Conservation (phyloP, 2,888 invertebrate species). For the Aphodius granarius region DNA sequence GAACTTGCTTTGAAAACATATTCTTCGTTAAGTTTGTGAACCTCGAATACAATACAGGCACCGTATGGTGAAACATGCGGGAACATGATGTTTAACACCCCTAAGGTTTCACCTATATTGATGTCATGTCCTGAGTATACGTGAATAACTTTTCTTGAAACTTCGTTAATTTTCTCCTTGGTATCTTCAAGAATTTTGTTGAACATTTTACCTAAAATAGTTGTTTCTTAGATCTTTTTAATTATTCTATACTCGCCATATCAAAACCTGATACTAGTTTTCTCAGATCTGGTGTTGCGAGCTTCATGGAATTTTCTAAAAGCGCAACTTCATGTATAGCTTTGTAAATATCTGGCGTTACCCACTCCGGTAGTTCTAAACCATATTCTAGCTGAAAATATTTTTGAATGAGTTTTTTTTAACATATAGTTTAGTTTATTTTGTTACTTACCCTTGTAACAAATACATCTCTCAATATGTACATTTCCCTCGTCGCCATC, state of each 20-base stretch:
- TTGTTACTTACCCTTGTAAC: conserved; percentile 37
- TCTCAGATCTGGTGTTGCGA: conserved; percentile 70
- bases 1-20: conserved; percentile 15
- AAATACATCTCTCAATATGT: background rate
- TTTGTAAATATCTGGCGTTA: conserved; percentile 59
- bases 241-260: background rate
- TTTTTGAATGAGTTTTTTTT: background rate
- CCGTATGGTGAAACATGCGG: conserved; percentile 30
- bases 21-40: conserved; percentile 15
- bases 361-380: conserved; percentile 73
- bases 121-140: conserved; percentile 83
- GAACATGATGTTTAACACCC: conserved; percentile 69
- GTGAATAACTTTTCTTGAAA: conserved; percentile 58
- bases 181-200: conserved; percentile 65
- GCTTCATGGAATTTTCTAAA: conserved; percentile 68
- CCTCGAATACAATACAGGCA: background rate
- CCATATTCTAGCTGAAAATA: conserved; percentile 55
- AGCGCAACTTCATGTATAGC: conserved; percentile 68
- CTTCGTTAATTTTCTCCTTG: conserved; percentile 60
- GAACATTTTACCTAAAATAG: conserved; percentile 11
- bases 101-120: conserved; percentile 74
- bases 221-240: background rate
- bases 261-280: background rate
- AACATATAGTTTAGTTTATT: too few relatives aligned
- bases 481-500: background rate